Base-by-base conservation (phyloP, 2,113 vertebrate species). In the Perccottus glenii region DNA sequence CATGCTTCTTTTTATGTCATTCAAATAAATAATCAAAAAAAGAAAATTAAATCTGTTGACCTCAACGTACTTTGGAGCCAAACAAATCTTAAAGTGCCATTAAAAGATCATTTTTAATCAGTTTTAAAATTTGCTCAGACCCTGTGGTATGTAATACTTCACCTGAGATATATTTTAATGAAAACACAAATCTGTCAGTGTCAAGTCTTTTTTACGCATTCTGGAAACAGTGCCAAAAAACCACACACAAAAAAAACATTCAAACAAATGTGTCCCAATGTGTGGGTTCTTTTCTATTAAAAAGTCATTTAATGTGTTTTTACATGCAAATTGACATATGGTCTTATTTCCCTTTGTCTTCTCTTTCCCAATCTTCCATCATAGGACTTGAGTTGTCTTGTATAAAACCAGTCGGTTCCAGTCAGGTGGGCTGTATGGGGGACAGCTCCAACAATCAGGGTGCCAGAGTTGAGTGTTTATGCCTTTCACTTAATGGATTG, bases 401-500 rank as follows among this genome's bases (percentile, higher is more conserved):
- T 81, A 72, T 84, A 85, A 89, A 86, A 80, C 73, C 79, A 82
- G 69, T 87, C 76, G 71, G 77, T 78, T 86, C 83, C 85, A 83
- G 84, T 88, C 87, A 87, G 80, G 76, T 81, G 84, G 81, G 78
- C 78, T 83, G 82, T 81, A 87, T 78, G 83, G 82, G 84, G 71
- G 81, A 81, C 83, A 64, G 80, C 74, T 67, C 64, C 81, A 64
- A 79, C 84, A 83, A 82, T 86, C 82, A 81, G 82, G 73, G 70
- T 86, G 78, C 77, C 78, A 82, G 78, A 87, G 81, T 85, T 89
- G 85, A 90, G 87, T 86, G 85, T 90, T 91, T 89, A 88, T 89
- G 85, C 83, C 83, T 88, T 79, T 89, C 82, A 78, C 85, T 86
- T 86, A 87, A 90, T 88, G 89, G 88, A 89, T 86, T 89, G 87